phyloP scores from a whole-genome alignment of 2,888 invertebrate species.

The Epistrophe grossulariae region DNA sequence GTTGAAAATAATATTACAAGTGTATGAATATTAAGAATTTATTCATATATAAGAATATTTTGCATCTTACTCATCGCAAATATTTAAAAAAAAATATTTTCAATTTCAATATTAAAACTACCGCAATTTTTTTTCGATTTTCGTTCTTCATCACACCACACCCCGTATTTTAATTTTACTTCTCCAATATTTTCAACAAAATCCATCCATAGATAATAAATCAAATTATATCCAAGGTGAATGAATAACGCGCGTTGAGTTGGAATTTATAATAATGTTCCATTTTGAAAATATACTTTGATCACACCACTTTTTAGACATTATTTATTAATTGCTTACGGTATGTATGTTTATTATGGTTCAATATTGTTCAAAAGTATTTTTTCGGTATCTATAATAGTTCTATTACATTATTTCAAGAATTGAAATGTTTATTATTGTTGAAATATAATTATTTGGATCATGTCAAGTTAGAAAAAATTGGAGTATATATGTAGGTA shows the following conservation, averaged over 20 bases:
- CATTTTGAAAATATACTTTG: constrained; percentile 15
- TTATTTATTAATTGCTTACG: constrained; percentile 9
- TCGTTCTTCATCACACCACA: not conserved
- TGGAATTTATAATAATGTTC: constrained; percentile 15
- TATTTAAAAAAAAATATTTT: not conserved
- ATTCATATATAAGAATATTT: not conserved
- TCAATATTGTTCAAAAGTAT: not conserved
- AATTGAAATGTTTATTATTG: constrained; percentile 7
- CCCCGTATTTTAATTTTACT: not conserved
- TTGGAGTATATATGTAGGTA: not conserved
- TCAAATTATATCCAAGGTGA: constrained; percentile 24
- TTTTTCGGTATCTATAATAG: not conserved
- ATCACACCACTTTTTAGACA: constrained; percentile 3
- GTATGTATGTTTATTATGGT: not conserved
- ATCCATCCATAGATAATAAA: constrained; percentile 30
- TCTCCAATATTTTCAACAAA: constrained; percentile 8
- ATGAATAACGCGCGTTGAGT: not conserved
- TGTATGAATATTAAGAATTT: constrained; percentile 3
- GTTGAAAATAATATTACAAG: constrained; percentile 2
- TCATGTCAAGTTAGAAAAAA: not conserved
- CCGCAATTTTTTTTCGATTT: not conserved
- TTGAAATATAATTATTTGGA: constrained; percentile 6
- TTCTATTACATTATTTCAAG: not conserved
- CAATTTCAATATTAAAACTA: not conserved
- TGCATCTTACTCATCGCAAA: constrained; percentile 12